Evolutionary conservation across 2,113 vertebrate genomes (phyloP).

Genomic region (Labeo catla): DNA sequence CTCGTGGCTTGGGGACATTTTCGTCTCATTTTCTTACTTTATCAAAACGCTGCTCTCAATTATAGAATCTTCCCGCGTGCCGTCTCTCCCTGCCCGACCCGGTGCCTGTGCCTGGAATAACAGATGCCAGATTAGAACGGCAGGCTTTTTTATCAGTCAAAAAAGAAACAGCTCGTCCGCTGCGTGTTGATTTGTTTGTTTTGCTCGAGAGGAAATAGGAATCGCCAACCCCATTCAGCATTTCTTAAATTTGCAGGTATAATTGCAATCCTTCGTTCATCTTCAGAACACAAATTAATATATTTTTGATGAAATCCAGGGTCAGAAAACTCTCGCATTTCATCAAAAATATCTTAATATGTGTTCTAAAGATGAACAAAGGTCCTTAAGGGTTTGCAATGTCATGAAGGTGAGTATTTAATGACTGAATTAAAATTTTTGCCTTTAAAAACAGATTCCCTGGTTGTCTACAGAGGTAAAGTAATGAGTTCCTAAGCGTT

Average conservation of each 20-base stretch:
- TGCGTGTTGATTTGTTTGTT: conserved; percentile 24
- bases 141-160: conserved; percentile 56
- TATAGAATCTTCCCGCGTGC: conserved; percentile 52
- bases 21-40: conserved; percentile 76
- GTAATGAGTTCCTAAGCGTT: background rate
- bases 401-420: too few species aligned
- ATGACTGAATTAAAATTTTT: too few species aligned
- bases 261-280: background rate
- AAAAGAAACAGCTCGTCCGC: background rate
- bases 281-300: too few species aligned
- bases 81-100: conserved; percentile 58
- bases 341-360: too few species aligned
- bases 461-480: background rate
- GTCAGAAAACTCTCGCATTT: too few species aligned
- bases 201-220: conserved; percentile 35
- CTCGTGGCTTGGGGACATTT: conserved; percentile 61
- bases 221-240: conserved; percentile 31
- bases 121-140: conserved; percentile 73
- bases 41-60: conserved; percentile 74
- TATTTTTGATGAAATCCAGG: too few species aligned
- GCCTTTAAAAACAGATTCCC: background rate
- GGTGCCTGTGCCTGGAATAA: conserved; percentile 70
- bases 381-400: too few species aligned
- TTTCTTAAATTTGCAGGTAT: background rate
- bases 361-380: too few species aligned